Evolutionary conservation across 2,888 invertebrate species (phyloP), one percentile per base, ranked within the genome.

Genomic region (Argyresthia albistria): DNA sequence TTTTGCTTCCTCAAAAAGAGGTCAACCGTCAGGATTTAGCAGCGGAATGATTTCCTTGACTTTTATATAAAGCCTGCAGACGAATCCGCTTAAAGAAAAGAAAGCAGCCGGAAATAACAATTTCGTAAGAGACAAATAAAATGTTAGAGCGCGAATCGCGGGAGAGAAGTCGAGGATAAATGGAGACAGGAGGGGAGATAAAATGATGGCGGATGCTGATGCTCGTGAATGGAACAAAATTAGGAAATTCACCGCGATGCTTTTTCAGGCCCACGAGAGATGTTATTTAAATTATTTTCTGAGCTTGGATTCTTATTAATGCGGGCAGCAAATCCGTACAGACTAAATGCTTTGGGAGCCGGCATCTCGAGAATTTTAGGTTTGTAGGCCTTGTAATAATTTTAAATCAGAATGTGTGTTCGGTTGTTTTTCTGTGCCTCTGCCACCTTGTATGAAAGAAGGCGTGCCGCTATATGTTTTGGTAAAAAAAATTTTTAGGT

Each of bases 161-260:
- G 71, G 71, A 67, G 65, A 77, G 72, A 71, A 73, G 69, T 71
- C 68, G 63, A 73, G 81, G 82, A 84, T 86, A 84, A 82, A 84
- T 78, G 76, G 71, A 75, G 75, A 77, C 80, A 76, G 69, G 76
- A 76, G 80, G 80, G 80, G 78, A 81, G 82, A 84, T 83, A 83
- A 84, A 82, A 83, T 82, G 81, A 84, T 80, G 82, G 80, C 80
- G 83, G 80, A 82, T 81, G 80, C 76, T 69, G 80, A 82, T 81
- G 80, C 76, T 69, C 66, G 75, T 77, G 80, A 83, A 84, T 81
- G 74, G 69, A 75, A 76, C 67, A 76, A 81, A 84, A 84, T 86
- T 82, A 84, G 80, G 74, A 76, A 80, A 80, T 81, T 80, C 74
- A 74, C 77, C 77, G 73, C 73, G 70, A 61, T 66, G 73, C 71